Evolutionary conservation across 2,113 vertebrate genomes (phyloP).

Genomic region (Campylomormyrus numenius): DNA sequence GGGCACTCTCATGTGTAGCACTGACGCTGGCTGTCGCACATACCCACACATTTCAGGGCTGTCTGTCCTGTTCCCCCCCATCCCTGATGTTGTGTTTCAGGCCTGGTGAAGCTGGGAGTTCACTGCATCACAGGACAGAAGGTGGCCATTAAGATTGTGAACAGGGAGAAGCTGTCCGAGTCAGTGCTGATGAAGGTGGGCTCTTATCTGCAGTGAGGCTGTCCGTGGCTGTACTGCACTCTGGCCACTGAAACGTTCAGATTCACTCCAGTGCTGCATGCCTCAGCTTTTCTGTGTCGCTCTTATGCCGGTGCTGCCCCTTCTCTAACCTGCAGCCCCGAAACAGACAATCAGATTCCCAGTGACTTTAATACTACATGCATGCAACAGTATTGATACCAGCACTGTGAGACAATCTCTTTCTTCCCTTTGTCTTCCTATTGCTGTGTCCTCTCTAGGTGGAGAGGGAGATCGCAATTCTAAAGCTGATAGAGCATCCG

Average conservation of each 20-base stretch:
- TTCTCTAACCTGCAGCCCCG: neutral
- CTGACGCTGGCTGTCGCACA: neutral
- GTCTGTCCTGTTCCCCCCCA: neutral
- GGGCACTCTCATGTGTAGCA: neutral
- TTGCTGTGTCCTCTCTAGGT: constrained; percentile 57
- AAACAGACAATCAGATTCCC: neutral
- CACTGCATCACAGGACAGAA: constrained; percentile 77
- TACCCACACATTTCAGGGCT: neutral
- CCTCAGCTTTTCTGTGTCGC: neutral
- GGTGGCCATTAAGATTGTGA: constrained; percentile 75
- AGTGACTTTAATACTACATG: neutral
- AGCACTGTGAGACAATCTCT: neutral
- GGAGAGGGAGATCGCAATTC: constrained; percentile 88
- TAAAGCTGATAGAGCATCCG: constrained; percentile 88
- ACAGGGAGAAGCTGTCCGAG: constrained; percentile 71
- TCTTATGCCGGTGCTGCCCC: too few species aligned
- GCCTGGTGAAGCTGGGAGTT: constrained; percentile 70
- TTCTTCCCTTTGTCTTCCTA: neutral
- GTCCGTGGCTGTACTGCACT: neutral
- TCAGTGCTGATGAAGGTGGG: constrained; percentile 75
- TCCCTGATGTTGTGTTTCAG: constrained; percentile 36
- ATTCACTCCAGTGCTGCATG: neutral
- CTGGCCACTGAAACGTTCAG: neutral
- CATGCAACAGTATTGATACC: neutral
- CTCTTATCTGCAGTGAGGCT: neutral